These are phyloP conservation scores for Toxotes jaculatrix DNA, from an alignment of 2,113 vertebrate species.

Conservation along the genomic window DNA sequence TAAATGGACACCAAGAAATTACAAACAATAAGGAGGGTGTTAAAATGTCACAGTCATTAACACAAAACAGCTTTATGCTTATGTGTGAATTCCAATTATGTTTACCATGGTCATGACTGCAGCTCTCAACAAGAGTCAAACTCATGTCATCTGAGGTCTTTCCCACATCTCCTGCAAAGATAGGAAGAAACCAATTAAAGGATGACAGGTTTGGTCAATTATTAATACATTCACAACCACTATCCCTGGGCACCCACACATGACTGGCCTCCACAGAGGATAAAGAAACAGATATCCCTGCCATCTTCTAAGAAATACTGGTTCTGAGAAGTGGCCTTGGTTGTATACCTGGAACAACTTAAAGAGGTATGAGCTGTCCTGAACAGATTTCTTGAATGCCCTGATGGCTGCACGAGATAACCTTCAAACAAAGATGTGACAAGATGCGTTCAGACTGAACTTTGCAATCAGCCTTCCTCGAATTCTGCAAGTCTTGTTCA, in stretches of 20 bases:
- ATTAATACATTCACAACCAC: slow-evolving; percentile 52
- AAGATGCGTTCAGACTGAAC: background rate
- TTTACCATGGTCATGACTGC: slow-evolving; percentile 96
- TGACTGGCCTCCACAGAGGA: background rate
- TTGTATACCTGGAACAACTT: background rate
- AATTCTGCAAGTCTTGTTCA: background rate
- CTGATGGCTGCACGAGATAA: background rate
- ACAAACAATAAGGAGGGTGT: background rate
- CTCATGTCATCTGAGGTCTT: slow-evolving; percentile 96
- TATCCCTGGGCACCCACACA: slow-evolving; percentile 1
- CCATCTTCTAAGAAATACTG: background rate
- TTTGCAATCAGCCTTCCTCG: background rate
- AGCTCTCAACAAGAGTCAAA: slow-evolving; percentile 95
- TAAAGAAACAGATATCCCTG: background rate
- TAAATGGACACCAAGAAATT: slow-evolving; percentile 67
- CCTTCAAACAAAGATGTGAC: background rate
- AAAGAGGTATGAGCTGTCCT: slow-evolving; percentile 1
- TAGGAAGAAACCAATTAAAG: slow-evolving; percentile 38
- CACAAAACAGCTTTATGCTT: background rate
- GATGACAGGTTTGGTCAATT: slow-evolving; percentile 61
- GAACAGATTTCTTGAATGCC: background rate
- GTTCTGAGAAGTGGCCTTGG: background rate
- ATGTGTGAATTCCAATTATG: background rate
- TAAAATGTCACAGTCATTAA: background rate
- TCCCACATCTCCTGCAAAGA: slow-evolving; percentile 88